Evolutionary conservation across 1,140 invertebrate species (phyloP).

Genomic region (Hylaeus volcanicus): DNA sequence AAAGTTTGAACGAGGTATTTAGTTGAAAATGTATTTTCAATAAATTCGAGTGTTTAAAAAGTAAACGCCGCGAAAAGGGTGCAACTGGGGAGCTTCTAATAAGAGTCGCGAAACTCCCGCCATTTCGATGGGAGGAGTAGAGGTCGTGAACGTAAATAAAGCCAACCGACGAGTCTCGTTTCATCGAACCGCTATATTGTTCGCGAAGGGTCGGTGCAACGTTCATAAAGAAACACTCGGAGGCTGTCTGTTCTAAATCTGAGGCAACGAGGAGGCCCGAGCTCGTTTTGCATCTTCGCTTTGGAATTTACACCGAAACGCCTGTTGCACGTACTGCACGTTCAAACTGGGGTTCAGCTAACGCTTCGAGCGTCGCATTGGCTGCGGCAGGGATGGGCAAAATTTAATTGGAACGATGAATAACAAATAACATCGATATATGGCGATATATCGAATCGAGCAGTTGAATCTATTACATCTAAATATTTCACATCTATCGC

Average conservation of each 20-base stretch:
- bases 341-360: constrained; percentile 5
- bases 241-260: constrained; percentile 63
- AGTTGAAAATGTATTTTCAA: no score
- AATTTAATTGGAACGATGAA: background rate
- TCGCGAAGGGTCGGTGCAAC: constrained; percentile 42
- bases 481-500: no score
- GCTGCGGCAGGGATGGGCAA: background rate
- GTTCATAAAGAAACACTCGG: constrained; percentile 51
- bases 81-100: no score
- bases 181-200: constrained; percentile 48
- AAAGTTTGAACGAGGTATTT: no score
- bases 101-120: no score
- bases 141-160: constrained; percentile 50
- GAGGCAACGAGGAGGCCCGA: constrained; percentile 20
- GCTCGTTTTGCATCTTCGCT: constrained; percentile 39
- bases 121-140: background rate
- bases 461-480: no score
- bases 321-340: constrained; percentile 48
- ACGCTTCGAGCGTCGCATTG: background rate
- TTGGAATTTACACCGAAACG: constrained; percentile 50
- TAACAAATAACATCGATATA: no score
- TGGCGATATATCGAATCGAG: no score
- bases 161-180: constrained; percentile 27
- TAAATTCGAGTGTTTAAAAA: no score
- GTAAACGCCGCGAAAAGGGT: no score